Evolutionary conservation across 2,797 vertebrate genomes (phyloP), one percentile per base, ranked within the genome.

Genomic region (Champsocephalus esox): DNA sequence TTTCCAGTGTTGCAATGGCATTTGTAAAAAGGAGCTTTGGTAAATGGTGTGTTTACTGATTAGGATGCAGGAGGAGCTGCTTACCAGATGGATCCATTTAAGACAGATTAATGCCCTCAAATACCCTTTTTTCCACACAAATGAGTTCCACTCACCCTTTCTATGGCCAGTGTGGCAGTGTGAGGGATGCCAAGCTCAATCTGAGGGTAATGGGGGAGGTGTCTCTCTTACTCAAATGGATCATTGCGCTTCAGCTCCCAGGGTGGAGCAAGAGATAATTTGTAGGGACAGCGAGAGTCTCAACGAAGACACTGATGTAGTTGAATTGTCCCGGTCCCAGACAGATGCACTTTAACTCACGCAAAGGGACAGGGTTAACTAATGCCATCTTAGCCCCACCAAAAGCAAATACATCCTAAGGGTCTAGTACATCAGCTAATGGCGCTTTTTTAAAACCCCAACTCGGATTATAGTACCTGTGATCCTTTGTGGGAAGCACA

Each of bases 161-260:
- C 75, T 65, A 41, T 60, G 80, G 81, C 82, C 79, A 69, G 67
- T 56, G 19, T 66, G 66, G 59, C 70, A 73, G 80, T 55, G 75
- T 70, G 74, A 86, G 61, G 65, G 72, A 74, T 84, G 82, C 76
- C 73, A 87, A 78, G 78, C 84, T 83, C 74, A 68, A 69, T 90
- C 79, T 86, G 67, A 80, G 74, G 87, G 79, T 90, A 90, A 92
- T 90, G 78, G 82, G 75, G 89, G 86, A 82, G 84, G 87, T 86
- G 88, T 91, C 83, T 84, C 82, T 88, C 81, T 87, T 83, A 79
- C 85, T 93, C 71, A 77, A 87, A 92, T 89, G 85, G 89, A 91
- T 92, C 91, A 91, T 91, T 89, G 88, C 81, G 43, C 87, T 89
- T 68, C 59, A 80, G 82, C 89, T 92, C 88, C 83, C 87, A 34